Percentiles rank a stretch among this genome's conserved stretches.
These are phyloP conservation scores for Sebastes trivittatus DNA, from an alignment of 2,797 vertebrate species.

Conservation along the genomic window DNA sequence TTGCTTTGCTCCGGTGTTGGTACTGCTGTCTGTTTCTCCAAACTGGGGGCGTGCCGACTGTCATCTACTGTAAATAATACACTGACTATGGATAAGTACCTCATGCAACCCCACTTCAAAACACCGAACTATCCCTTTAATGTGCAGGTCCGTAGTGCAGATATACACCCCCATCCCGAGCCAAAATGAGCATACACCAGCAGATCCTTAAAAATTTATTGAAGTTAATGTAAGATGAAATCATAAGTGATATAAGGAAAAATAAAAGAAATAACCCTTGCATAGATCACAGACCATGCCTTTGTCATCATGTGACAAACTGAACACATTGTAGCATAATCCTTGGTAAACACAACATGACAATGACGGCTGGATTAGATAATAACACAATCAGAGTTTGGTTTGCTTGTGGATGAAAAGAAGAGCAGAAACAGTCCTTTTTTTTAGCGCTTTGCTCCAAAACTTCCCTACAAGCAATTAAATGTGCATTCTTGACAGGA, in stretches of 20 bases:
- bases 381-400: constrained; percentile 65
- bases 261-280: constrained; percentile 80
- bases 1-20: no score
- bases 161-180: constrained; percentile 14
- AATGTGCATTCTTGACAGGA: constrained; percentile 61
- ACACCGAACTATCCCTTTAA: no score
- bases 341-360: constrained; percentile 71
- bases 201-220: constrained; percentile 89
- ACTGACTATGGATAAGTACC: no score
- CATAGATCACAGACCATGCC: constrained; percentile 88
- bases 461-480: constrained; percentile 44
- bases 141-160: not conserved
- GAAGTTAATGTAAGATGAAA: constrained; percentile 83
- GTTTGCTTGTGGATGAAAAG: constrained; percentile 67
- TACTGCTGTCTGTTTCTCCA: no score
- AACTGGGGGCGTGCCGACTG: no score
- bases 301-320: constrained; percentile 81
- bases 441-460: constrained; percentile 55
- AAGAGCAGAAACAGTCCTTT: constrained; percentile 66
- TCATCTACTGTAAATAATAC: no score
- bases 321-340: constrained; percentile 75
- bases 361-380: constrained; percentile 65
- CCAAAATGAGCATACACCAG: constrained; percentile 70
- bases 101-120: no score
- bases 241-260: constrained; percentile 79